A percentile compares a stretch with the other conserved stretches of the same genome.
phyloP scores from a whole-genome alignment of 1,140 invertebrate species.

The Drosophila tristis region DNA sequence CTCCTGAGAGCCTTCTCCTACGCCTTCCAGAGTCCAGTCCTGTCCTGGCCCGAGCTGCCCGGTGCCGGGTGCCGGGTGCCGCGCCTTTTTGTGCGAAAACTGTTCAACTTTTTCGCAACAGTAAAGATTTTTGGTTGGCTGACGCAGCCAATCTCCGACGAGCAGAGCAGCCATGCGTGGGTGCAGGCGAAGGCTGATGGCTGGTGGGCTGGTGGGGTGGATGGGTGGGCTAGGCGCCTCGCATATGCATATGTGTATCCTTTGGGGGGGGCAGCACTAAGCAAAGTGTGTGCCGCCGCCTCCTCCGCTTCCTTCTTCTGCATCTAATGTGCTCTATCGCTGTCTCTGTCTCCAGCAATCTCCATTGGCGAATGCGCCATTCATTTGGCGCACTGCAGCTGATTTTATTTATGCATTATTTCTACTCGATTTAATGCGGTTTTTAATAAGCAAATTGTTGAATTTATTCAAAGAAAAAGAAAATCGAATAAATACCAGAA shows the following conservation, averaged over 20 bases:
- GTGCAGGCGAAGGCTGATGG: conserved; percentile 20
- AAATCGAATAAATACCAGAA: too few species aligned
- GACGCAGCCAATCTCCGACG: conserved; percentile 79
- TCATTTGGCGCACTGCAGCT: conserved; percentile 55
- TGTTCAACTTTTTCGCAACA: conserved; percentile 82
- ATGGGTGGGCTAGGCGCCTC: conserved; percentile 25
- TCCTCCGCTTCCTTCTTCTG: background rate
- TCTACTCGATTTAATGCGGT: background rate
- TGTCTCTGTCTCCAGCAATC: conserved; percentile 1
- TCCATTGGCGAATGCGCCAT: conserved; percentile 69
- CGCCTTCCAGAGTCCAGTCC: conserved; percentile 24
- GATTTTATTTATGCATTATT: conserved; percentile 52
- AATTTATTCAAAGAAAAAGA: too few species aligned
- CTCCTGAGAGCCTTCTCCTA: conserved; percentile 23
- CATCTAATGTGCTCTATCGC: conserved; percentile 1
- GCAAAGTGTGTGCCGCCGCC: conserved; percentile 28
- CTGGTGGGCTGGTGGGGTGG: background rate
- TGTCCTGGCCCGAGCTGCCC: background rate
- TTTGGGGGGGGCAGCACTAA: conserved; percentile 10
- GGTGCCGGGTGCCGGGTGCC: conserved; percentile 37
- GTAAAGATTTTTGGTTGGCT: conserved; percentile 83
- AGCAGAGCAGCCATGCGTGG: conserved; percentile 53
- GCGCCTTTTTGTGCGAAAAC: conserved; percentile 81
- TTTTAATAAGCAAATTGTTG: too few species aligned
- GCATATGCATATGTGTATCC: conserved; percentile 49